A percentile compares a stretch with the other conserved stretches of the same genome.
These are phyloP conservation scores for Tanytarsus gracilentus DNA, from an alignment of 2,888 invertebrate species.

Conservation along the genomic window DNA sequence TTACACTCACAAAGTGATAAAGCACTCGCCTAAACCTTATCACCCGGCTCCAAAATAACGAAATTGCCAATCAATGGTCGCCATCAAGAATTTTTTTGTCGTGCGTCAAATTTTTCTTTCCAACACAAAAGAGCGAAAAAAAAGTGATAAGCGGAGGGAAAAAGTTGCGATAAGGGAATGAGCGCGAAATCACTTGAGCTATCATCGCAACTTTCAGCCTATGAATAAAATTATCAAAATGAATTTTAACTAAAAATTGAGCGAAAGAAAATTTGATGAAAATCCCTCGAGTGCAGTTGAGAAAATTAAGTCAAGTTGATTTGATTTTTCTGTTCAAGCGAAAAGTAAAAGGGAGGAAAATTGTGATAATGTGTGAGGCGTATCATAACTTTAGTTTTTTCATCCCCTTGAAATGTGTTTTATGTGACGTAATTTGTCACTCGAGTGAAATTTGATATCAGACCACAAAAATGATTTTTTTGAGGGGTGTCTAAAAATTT, in stretches of 20 bases:
- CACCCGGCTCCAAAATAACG: neutral
- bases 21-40: neutral
- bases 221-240: constrained; percentile 9
- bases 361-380: no score
- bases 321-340: constrained; percentile 14
- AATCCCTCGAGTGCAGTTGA: constrained; percentile 1
- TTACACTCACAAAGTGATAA: neutral
- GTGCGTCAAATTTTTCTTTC: neutral
- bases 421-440: no score
- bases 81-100: neutral
- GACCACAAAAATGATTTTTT: no score
- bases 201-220: neutral
- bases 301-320: constrained; percentile 15
- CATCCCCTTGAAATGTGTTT: no score
- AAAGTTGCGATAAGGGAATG: neutral
- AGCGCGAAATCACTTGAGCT: neutral
- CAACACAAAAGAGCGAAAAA: neutral
- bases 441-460: no score
- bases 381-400: no score
- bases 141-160: neutral
- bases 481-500: no score
- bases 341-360: no score
- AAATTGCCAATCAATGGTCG: constrained; percentile 4
- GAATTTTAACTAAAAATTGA: neutral
- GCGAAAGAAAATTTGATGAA: neutral